Evolutionary conservation across 2,113 vertebrate genomes (phyloP).

Genomic region (Abramis brama): DNA sequence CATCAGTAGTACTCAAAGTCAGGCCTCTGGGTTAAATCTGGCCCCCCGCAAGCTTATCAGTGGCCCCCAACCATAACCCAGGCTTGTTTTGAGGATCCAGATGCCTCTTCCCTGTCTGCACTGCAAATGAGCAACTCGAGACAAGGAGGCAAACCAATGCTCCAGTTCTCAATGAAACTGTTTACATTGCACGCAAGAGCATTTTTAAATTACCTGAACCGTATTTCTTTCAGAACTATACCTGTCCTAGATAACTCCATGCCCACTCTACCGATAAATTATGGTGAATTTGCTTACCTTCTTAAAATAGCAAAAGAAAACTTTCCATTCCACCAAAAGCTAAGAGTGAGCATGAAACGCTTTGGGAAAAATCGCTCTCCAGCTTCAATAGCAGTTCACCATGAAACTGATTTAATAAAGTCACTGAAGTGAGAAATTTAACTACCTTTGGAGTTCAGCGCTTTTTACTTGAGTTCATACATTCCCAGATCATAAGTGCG

Average conservation of each 20-base stretch:
- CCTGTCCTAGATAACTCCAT: not conserved
- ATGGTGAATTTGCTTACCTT: not conserved
- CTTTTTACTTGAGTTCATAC: constrained; percentile 17
- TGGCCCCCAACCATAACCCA: constrained; percentile 11
- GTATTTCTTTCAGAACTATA: not conserved
- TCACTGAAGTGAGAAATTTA: constrained; percentile 36
- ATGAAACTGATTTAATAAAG: constrained; percentile 38
- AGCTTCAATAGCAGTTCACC: constrained; percentile 10
- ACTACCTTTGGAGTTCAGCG: not conserved
- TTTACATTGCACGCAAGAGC: not conserved
- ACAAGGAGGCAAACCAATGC: not conserved
- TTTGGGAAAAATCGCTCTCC: constrained; percentile 34
- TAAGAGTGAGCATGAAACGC: not conserved
- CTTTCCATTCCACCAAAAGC: not conserved
- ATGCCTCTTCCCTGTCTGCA: not conserved
- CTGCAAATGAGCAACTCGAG: not conserved
- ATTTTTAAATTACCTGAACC: not conserved
- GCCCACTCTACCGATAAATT: not conserved
- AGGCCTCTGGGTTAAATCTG: not conserved
- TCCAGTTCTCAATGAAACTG: not conserved
- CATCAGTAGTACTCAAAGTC: not conserved
- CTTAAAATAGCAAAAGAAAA: constrained; percentile 20
- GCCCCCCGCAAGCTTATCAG: not conserved
- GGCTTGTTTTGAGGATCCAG: not conserved
- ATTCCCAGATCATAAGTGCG: not conserved